phyloP scores from a whole-genome alignment of 2,888 invertebrate genomes.

The Anoncus sp. region DNA sequence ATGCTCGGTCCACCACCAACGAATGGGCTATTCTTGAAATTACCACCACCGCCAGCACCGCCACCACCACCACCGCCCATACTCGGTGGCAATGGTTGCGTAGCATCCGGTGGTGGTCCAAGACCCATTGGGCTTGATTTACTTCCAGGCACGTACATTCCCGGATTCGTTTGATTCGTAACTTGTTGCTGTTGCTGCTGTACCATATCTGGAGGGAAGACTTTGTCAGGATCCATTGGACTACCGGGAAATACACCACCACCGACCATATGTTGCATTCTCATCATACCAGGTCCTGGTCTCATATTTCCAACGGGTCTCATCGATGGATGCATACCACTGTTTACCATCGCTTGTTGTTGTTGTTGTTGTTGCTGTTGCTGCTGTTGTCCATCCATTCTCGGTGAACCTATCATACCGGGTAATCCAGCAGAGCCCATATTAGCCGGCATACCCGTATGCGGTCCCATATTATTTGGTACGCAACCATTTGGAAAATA shows the following conservation, averaged over 20 bases:
- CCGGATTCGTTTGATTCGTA: slow-evolving; percentile 84
- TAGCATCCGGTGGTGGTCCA: slow-evolving; percentile 86
- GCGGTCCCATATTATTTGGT: slow-evolving; percentile 83
- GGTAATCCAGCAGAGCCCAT: slow-evolving; percentile 82
- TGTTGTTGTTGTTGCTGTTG: slow-evolving; percentile 77
- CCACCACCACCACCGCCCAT: slow-evolving; percentile 87
- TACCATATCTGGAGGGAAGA: slow-evolving; percentile 81
- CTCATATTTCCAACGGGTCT: slow-evolving; percentile 82
- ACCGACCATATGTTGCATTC: slow-evolving; percentile 82
- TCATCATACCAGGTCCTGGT: slow-evolving; percentile 80
- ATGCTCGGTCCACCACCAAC: slow-evolving; percentile 93
- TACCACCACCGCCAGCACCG: slow-evolving; percentile 82
- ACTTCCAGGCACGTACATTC: slow-evolving; percentile 86
- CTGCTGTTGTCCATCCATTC: slow-evolving; percentile 83
- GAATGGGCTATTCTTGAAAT: slow-evolving; percentile 90
- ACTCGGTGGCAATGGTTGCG: slow-evolving; percentile 91
- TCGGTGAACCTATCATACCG: slow-evolving; percentile 78
- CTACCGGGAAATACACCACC: slow-evolving; percentile 81
- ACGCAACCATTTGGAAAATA: slow-evolving; percentile 89
- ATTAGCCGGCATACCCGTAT: slow-evolving; percentile 83
- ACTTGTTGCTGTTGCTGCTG: slow-evolving; percentile 73
- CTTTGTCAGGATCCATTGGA: slow-evolving; percentile 82
- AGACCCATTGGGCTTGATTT: slow-evolving; percentile 85
- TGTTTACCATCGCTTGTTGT: slow-evolving; percentile 82
- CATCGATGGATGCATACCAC: slow-evolving; percentile 80